Conservation (phyloP, 2,113 vertebrate species). For the Platysternon megacephalum region DNA sequence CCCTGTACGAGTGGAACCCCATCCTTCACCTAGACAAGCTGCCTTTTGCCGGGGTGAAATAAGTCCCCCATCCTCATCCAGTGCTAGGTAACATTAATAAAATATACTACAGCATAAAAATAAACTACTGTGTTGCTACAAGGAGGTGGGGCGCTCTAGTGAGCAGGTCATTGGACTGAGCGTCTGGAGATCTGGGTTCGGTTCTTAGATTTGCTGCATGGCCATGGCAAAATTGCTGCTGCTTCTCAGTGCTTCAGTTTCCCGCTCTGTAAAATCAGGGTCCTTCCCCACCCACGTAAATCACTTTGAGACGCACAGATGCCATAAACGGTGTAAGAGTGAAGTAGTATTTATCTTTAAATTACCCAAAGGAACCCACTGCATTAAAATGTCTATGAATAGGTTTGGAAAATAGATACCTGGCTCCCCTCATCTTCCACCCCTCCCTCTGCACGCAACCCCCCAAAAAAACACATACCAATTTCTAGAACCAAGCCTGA, state of each 20-base stretch:
- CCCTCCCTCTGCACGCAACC: background rate
- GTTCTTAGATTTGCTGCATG: background rate
- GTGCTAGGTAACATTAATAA: background rate
- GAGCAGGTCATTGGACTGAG: background rate
- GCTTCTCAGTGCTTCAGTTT: background rate
- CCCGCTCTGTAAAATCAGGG: background rate
- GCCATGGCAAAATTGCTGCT: background rate
- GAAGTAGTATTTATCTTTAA: background rate
- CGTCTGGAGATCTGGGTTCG: background rate
- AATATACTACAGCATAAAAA: background rate
- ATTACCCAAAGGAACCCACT: background rate
- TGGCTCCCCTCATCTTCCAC: background rate
- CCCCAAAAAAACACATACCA: background rate
- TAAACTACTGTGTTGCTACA: background rate
- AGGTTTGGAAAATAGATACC: background rate
- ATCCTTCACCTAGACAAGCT: background rate
- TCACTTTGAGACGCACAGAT: background rate
- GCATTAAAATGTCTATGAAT: background rate
- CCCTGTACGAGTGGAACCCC: background rate
- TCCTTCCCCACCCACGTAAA: background rate
- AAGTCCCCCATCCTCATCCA: background rate
- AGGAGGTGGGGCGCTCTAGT: background rate
- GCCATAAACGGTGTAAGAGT: background rate
- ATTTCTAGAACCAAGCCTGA: background rate
- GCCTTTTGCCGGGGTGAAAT: background rate